Base-by-base conservation (phyloP, 2,797 vertebrate species). In the Malacoraja senta region DNA sequence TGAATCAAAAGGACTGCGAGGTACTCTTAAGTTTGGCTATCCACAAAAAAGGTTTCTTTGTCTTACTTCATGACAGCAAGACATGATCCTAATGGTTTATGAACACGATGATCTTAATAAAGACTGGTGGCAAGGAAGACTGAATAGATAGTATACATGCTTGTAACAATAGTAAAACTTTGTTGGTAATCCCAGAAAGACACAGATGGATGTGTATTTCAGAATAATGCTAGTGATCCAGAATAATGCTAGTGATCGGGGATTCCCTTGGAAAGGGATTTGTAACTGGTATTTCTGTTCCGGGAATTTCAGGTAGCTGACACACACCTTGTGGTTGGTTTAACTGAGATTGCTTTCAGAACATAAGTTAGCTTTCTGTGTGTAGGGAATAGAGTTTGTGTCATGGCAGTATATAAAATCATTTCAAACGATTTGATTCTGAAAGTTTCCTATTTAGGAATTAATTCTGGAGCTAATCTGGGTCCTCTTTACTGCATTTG, bases 191-290 rank as follows among this genome's bases (percentile, higher is more conserved):
- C 97, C 97, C 96, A 94, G 96, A 97, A 97, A 97, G 96, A 97
- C 97, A 97, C 96, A 96, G 95, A 97, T 97, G 97, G 97, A 97
- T 94, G 97, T 96, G 96, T 95, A 96, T 95, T 96, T 19, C 90
- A 17, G 68, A 38, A 17, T 96, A 97, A 97, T 97, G 96, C 96
- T 96, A 96, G 96, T 96, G 95, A 96, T 96, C 97, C 90, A 17
- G 68, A 38, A 17, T 96, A 97, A 97, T 97, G 96, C 96, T 96
- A 96, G 96, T 96, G 95, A 96, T 96, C 97, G 96, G 96, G 97
- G 90, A 92, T 24, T 74, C 24, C 71, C 74, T 53, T 6, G 38
- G 26, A n/a, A 92, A 53, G 71, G 71, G 90, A 76, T 88, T 88
- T 88, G 61, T 19, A 65, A n/a, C 61, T 88, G 84, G n/a, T 65